These are phyloP conservation scores for Neolamprologus kungweensis DNA, from an alignment of 2,113 vertebrate genomes.

Conservation along the genomic window DNA sequence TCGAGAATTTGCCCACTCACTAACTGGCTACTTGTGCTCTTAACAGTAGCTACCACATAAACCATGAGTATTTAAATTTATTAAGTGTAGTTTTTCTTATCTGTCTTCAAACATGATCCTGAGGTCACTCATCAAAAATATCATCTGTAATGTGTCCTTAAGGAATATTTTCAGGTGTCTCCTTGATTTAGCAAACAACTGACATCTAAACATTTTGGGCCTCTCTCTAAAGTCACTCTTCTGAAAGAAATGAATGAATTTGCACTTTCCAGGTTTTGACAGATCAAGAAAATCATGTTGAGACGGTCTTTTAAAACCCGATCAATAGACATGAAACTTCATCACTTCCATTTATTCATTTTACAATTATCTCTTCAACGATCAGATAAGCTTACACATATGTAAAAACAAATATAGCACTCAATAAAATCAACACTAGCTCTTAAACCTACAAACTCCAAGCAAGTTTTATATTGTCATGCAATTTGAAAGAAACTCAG, in stretches of 20 bases:
- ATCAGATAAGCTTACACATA: background rate
- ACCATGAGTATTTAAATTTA: background rate
- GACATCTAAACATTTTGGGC: background rate
- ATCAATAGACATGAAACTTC: background rate
- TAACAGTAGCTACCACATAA: background rate
- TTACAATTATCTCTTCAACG: background rate
- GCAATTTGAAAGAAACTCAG: background rate
- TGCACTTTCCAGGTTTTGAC: background rate
- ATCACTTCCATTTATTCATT: background rate
- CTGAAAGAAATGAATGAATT: background rate
- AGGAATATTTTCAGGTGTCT: background rate
- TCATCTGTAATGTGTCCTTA: background rate
- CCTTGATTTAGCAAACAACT: background rate
- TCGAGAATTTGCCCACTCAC: background rate
- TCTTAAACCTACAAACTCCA: background rate
- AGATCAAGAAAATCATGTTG: background rate
- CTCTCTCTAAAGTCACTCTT: background rate
- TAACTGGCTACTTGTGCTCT: background rate
- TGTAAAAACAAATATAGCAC: background rate
- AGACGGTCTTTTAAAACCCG: background rate
- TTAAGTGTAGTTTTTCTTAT: background rate
- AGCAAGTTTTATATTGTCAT: background rate
- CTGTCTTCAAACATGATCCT: background rate
- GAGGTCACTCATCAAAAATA: background rate
- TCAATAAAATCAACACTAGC: background rate